phyloP scores from a whole-genome alignment of 2,797 vertebrate genomes.

The Hapalemur alaotrensis region DNA sequence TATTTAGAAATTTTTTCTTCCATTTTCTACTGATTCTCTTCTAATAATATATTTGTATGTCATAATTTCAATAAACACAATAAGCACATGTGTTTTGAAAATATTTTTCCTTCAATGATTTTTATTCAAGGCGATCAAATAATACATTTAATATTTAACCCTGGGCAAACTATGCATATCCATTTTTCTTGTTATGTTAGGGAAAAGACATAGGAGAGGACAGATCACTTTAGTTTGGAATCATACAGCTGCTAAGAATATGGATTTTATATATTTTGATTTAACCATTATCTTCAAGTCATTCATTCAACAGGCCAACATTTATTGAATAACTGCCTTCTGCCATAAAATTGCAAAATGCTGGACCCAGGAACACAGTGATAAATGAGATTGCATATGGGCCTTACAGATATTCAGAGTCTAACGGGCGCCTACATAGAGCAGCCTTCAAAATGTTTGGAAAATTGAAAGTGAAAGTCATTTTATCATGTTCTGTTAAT shows the following conservation, averaged over 20 bases:
- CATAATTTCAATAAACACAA: not conserved
- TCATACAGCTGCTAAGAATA: not conserved
- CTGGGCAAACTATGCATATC: not conserved
- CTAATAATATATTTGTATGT: not conserved
- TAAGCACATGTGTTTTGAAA: not conserved
- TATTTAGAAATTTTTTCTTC: not conserved
- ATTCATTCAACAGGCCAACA: constrained; percentile 32
- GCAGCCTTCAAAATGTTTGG: constrained; percentile 48
- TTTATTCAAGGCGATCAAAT: not conserved
- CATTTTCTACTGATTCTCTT: not conserved
- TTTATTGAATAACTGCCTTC: constrained; percentile 31
- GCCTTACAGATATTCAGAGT: not conserved
- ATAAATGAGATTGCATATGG: constrained; percentile 32
- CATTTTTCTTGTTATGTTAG: not conserved
- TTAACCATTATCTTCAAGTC: not conserved
- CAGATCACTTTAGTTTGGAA: not conserved
- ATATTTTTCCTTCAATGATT: not conserved
- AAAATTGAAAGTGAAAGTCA: constrained; percentile 58
- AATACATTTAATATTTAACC: not conserved
- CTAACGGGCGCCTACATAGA: not conserved
- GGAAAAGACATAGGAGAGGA: not conserved
- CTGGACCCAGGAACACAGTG: not conserved
- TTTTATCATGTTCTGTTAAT: constrained; percentile 46
- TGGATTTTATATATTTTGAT: constrained; percentile 52
- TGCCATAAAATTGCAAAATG: not conserved